Base-by-base conservation (phyloP, 2,888 invertebrate genomes). In the Dryobotodes eremita region DNA sequence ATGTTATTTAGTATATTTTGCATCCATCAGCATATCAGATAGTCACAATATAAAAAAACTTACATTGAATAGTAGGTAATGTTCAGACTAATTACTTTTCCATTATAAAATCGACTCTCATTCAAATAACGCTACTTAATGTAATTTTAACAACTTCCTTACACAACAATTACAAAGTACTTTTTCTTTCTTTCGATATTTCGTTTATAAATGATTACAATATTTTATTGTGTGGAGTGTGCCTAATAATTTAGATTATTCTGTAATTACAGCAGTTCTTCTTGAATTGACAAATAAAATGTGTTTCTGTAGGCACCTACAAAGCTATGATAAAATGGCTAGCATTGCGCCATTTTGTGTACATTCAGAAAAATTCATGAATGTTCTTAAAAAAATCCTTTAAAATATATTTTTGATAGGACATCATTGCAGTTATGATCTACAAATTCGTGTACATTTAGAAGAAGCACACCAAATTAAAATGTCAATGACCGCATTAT, bases 401-500 rank as follows among this genome's bases (percentile, higher is more conserved):
- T 36, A 36, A 20, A 26, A 46, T 61, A 13, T 0, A n/a, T 42
- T 17, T 36, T 31, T 57, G 2, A 48, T 46, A 46, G n/a, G 10
- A 71, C 42, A 61, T 13, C 0, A 70, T 59, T 46, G 31, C 42
- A 62, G 55, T 26, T 17, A 62, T 72, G 68, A 59, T 57, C 53
- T 57, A 68, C 57, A 79, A 81, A 71, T 61, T 66, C 31, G 50
- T 77, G 70, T 73, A 61, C n/a, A 20, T 53, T 23, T 1, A 42
- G 59, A 55, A 61, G n/a, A 69, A 69, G 23, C 48, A 48, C 20
- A 69, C 61, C 20, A 75, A 55, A 62, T 76, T 48, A 20, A 70
- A 68, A 68, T 61, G 86, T 68, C 86, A 75, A 86, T 84, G 86
- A 79, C 79, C 86, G 61, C 64, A 79, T 50, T 72, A 77, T 46